A percentile compares a stretch with the other conserved stretches of the same genome.
phyloP scores from a whole-genome alignment of 2,113 vertebrate species.

The Crotalus horridus region DNA sequence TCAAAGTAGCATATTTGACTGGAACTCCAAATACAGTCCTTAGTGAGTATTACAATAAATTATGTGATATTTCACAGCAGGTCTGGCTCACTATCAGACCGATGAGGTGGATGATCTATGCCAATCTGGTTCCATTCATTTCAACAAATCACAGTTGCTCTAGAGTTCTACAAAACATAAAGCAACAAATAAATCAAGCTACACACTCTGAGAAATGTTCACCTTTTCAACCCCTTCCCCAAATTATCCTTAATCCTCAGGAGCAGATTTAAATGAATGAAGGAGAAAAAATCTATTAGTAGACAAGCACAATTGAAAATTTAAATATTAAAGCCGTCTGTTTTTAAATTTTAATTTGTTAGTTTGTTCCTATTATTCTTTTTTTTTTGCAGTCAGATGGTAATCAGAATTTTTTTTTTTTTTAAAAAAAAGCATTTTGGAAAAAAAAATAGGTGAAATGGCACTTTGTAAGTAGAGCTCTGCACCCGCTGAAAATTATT shows the following conservation, averaged over 20 bases:
- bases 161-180: conserved; percentile 19
- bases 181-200: background rate
- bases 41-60: background rate
- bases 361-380: background rate
- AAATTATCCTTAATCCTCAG: background rate
- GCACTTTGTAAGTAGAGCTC: background rate
- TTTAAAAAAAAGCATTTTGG: background rate
- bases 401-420: background rate
- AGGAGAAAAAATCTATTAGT: background rate
- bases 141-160: conserved; percentile 4
- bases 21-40: conserved; percentile 51
- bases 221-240: too few relatives aligned
- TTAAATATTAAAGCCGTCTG: background rate
- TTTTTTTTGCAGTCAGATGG: background rate
- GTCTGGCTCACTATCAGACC: conserved; percentile 34
- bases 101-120: background rate
- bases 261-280: background rate
- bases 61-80: conserved; percentile 24
- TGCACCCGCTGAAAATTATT: background rate
- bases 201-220: background rate
- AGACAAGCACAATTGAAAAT: background rate
- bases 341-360: background rate
- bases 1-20: conserved; percentile 64
- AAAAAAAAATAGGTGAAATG: background rate
- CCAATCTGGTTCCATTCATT: conserved; percentile 47